phyloP scores from a whole-genome alignment of 2,797 vertebrate genomes.

The Leptodon cayanensis region DNA sequence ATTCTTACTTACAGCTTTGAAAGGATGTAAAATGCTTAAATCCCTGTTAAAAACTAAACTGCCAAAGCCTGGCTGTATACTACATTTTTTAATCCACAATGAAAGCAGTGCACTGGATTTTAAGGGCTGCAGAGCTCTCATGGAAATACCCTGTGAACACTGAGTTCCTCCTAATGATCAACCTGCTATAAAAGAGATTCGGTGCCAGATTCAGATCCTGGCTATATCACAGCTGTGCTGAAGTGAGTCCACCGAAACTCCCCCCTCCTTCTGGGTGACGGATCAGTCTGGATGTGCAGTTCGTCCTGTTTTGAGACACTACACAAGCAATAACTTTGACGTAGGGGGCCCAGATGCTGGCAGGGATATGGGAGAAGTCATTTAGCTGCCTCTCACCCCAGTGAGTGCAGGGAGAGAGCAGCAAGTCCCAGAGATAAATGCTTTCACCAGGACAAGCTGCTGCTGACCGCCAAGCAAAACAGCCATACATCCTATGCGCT shows the following conservation, averaged over 20 bases:
- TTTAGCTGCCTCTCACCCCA: not conserved
- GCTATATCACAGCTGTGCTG: not conserved
- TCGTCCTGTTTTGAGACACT: not conserved
- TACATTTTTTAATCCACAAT: not conserved
- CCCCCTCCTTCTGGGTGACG: not conserved
- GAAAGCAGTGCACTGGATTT: not conserved
- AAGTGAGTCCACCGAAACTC: not conserved
- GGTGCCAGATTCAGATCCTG: not conserved
- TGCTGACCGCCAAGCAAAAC: not conserved
- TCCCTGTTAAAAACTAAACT: not conserved
- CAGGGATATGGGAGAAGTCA: not conserved
- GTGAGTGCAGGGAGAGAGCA: not conserved
- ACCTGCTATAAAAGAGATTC: not conserved
- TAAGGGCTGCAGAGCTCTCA: not conserved
- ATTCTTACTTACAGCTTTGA: not conserved
- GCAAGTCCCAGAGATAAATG: not conserved
- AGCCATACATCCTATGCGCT: rapidly evolving
- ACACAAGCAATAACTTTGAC: not conserved
- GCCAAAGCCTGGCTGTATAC: not conserved
- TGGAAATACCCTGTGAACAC: not conserved
- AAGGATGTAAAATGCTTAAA: slow-evolving; percentile 30
- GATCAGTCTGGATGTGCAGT: not conserved
- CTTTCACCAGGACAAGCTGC: not conserved
- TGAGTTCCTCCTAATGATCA: not conserved
- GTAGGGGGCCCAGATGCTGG: not conserved